Percentiles rank a stretch among this genome's conserved stretches.
phyloP scores from a whole-genome alignment of 2,113 vertebrate species.

The Chlamydotis undulata region DNA sequence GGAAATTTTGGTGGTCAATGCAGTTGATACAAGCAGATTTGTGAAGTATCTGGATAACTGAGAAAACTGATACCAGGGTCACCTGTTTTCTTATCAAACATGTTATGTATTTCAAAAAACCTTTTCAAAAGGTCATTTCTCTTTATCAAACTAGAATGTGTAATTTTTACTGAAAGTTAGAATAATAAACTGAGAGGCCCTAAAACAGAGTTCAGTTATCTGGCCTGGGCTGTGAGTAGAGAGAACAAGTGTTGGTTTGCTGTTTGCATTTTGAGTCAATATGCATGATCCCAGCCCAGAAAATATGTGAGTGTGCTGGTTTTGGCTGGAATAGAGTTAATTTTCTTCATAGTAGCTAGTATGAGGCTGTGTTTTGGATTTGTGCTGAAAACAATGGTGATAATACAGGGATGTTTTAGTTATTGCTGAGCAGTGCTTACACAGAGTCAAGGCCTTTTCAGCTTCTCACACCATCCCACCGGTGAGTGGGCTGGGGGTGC shows the following conservation, averaged over 20 bases:
- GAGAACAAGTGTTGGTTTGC: neutral
- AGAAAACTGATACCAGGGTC: neutral
- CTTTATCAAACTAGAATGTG: neutral
- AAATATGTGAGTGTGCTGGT: neutral
- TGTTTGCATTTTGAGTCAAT: neutral
- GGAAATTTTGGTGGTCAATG: too few relatives aligned
- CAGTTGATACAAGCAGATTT: neutral
- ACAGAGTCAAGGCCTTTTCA: too few relatives aligned
- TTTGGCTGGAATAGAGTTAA: too few relatives aligned
- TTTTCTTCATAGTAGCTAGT: too few relatives aligned
- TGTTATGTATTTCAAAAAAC: neutral
- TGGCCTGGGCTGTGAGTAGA: neutral
- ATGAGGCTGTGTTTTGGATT: too few relatives aligned
- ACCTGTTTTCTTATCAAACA: neutral
- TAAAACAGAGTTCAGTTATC: neutral
- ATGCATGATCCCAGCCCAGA: neutral
- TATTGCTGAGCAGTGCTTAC: too few relatives aligned
- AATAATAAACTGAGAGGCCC: neutral
- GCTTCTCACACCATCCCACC: too few relatives aligned
- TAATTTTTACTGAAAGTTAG: neutral
- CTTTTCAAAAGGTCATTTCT: neutral
- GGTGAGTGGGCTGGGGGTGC: too few relatives aligned
- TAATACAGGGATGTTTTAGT: too few relatives aligned
- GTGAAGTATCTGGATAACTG: neutral
- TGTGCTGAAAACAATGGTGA: too few relatives aligned